Conservation (phyloP, 1,140 invertebrate genomes). For the Homarus americanus region DNA sequence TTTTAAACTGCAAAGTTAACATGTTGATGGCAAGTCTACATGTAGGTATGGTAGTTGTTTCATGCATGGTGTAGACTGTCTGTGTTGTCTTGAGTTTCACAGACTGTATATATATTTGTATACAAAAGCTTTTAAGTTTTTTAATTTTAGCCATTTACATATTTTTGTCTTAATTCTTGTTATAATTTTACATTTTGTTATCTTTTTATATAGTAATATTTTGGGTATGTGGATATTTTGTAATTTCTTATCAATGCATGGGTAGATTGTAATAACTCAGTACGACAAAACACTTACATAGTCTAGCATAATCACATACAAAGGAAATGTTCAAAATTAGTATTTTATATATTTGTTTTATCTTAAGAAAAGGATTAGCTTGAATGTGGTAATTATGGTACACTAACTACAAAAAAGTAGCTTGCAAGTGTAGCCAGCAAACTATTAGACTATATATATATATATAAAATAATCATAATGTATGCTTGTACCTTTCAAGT, state of each 20-base stretch:
- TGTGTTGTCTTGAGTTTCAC: background rate
- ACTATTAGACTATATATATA: background rate
- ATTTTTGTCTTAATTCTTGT: background rate
- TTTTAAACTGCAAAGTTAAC: no score
- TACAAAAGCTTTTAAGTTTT: background rate
- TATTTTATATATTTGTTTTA: background rate
- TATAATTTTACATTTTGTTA: background rate
- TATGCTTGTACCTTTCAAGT: background rate
- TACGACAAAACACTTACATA: no score
- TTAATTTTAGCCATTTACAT: background rate
- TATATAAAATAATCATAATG: background rate
- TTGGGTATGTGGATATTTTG: background rate
- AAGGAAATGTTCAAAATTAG: background rate
- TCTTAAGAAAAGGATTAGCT: background rate
- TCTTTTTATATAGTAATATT: background rate
- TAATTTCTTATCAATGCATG: background rate
- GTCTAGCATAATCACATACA: no score
- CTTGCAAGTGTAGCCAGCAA: background rate
- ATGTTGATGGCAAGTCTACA: no score
- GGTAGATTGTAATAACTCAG: background rate
- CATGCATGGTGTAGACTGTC: background rate
- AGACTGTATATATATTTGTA: background rate
- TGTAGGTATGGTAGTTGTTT: no score
- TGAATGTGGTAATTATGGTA: background rate
- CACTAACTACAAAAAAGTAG: background rate